phyloP scores from a whole-genome alignment of 2,888 invertebrate genomes.

The Tanytarsus gracilentus region DNA sequence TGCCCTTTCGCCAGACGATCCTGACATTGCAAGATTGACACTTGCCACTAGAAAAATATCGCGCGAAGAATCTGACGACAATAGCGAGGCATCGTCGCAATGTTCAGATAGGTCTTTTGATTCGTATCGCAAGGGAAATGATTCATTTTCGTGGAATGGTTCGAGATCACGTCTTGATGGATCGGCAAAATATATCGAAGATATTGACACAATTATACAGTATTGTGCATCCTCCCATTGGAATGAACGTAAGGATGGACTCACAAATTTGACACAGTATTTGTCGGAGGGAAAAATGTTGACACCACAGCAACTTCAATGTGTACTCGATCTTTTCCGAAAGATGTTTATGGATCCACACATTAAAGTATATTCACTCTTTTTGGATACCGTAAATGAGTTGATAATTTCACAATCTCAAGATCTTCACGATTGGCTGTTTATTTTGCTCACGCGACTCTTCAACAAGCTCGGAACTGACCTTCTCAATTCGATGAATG shows the following conservation, averaged over 20 bases:
- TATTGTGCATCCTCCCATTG: slow-evolving; percentile 84
- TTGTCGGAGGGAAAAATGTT: slow-evolving; percentile 52
- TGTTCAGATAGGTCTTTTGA: slow-evolving; percentile 87
- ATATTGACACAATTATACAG: slow-evolving; percentile 75
- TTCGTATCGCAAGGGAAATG: slow-evolving; percentile 67
- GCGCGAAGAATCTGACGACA: slow-evolving; percentile 72
- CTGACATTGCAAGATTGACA: slow-evolving; percentile 39
- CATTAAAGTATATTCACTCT: slow-evolving; percentile 85
- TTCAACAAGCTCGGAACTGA: slow-evolving; percentile 88
- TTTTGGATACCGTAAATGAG: slow-evolving; percentile 87
- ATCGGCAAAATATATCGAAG: slow-evolving; percentile 56
- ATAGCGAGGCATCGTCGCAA: slow-evolving; percentile 87
- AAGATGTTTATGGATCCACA: slow-evolving; percentile 98
- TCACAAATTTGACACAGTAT: slow-evolving; percentile 65
- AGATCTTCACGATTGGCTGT: slow-evolving; percentile 88
- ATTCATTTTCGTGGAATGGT: slow-evolving; percentile 77
- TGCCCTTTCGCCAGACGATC: slow-evolving; percentile 53
- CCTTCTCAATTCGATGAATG: slow-evolving; percentile 81
- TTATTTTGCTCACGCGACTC: slow-evolving; percentile 74
- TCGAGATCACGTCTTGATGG: slow-evolving; percentile 66
- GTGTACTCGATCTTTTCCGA: slow-evolving; percentile 86
- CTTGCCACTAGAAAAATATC: slow-evolving; percentile 43
- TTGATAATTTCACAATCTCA: slow-evolving; percentile 75
- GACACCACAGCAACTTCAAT: slow-evolving; percentile 54
- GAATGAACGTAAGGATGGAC: slow-evolving; percentile 92